Conservation (phyloP, 1,140 invertebrate genomes). For the Vanessa atalanta region DNA sequence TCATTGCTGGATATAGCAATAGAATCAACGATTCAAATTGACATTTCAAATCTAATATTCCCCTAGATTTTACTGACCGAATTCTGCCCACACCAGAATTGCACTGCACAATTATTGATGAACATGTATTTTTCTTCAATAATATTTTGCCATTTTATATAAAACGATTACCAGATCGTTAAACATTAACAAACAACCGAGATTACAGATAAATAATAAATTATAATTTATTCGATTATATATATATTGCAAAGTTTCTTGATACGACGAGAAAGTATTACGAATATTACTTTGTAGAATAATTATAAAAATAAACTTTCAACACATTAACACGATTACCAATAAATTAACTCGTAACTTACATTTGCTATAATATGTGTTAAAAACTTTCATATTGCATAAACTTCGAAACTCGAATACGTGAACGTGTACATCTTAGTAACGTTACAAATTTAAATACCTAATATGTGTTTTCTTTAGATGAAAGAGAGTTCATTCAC, state of each 20-base stretch:
- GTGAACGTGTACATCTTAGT: neutral
- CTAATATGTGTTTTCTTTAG: neutral
- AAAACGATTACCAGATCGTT: too few species aligned
- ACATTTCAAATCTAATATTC: too few species aligned
- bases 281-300: neutral
- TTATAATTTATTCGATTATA: neutral
- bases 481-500: neutral
- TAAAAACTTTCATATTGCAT: slow-evolving; percentile 36
- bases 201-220: neutral
- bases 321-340: slow-evolving; percentile 18
- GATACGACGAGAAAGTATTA: neutral
- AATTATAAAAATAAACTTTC: slow-evolving; percentile 7
- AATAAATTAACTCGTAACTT: slow-evolving; percentile 22
- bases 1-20: too few species aligned
- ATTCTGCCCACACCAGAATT: too few species aligned
- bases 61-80: too few species aligned
- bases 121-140: too few species aligned
- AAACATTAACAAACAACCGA: too few species aligned
- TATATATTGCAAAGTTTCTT: neutral
- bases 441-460: neutral
- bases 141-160: too few species aligned
- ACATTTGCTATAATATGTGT: slow-evolving; percentile 16
- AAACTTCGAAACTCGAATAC: slow-evolving; percentile 10
- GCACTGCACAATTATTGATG: too few species aligned
- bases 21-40: too few species aligned